A percentile compares a stretch with the other conserved stretches of the same genome.
Evolutionary conservation across 1,140 invertebrate species (phyloP).

Genomic region (Copidosoma floridanum): DNA sequence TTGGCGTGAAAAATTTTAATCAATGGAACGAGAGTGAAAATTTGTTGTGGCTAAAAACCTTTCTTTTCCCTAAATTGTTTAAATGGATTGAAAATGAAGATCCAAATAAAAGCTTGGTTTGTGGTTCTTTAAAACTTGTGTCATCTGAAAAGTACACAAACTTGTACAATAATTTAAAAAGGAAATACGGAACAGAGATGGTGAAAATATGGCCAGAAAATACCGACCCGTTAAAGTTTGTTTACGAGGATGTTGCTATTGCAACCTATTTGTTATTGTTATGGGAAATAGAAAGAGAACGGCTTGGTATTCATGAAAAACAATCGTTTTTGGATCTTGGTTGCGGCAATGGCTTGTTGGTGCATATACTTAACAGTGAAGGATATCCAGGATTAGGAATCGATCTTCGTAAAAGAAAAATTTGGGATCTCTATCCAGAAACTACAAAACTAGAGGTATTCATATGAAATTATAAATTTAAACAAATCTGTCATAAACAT

Average conservation of each 20-base stretch:
- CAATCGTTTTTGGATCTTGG: constrained; percentile 90
- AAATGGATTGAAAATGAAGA: constrained; percentile 63
- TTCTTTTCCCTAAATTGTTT: constrained; percentile 64
- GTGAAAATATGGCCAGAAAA: constrained; percentile 81
- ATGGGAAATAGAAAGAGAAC: constrained; percentile 63
- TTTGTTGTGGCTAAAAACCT: constrained; percentile 58
- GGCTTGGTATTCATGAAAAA: constrained; percentile 45
- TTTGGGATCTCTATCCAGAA: constrained; percentile 81
- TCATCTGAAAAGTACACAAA: constrained; percentile 68
- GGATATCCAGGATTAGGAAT: constrained; percentile 84
- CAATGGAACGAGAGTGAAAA: constrained; percentile 38
- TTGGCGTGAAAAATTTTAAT: constrained; percentile 28
- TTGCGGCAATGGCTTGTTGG: constrained; percentile 95
- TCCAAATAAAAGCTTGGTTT: constrained; percentile 37
- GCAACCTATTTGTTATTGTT: constrained; percentile 85
- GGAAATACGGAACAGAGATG: constrained; percentile 74
- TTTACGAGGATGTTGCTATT: constrained; percentile 96
- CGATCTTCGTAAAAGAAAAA: constrained; percentile 84
- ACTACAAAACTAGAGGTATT: constrained; percentile 53
- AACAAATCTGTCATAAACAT: constrained; percentile 13
- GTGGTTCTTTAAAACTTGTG: constrained; percentile 68
- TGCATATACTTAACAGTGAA: constrained; percentile 82
- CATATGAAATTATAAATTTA: too few relatives aligned
- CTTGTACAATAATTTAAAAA: constrained; percentile 75
- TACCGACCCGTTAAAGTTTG: constrained; percentile 92